These are phyloP conservation scores for Microplitis deprimator DNA, from an alignment of 2,888 invertebrate genomes.

Conservation along the genomic window DNA sequence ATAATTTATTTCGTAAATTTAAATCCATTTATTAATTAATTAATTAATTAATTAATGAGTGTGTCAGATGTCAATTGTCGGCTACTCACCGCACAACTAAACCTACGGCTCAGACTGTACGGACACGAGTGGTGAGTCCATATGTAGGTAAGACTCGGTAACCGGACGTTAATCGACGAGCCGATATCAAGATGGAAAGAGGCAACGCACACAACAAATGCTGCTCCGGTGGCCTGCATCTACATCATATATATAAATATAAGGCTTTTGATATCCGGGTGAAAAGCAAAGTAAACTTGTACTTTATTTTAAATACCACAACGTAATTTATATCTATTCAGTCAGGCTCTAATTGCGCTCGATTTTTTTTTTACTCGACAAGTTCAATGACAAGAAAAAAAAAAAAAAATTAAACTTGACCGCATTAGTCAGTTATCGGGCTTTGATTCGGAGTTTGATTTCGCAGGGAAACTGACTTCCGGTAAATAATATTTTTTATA, in stretches of 20 bases:
- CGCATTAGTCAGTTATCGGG: not conserved
- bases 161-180: constrained; percentile 43
- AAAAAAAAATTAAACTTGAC: no score
- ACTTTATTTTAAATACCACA: not conserved
- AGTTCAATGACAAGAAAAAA: no score
- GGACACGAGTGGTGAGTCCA: constrained; percentile 19
- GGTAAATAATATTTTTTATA: not conserved
- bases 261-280: constrained; percentile 25
- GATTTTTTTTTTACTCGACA: constrained; percentile 8
- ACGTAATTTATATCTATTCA: constrained; percentile 42
- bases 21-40: no score
- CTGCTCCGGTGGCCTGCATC: constrained; percentile 61
- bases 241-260: constrained; percentile 19
- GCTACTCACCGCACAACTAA: no score
- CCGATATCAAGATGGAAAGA: constrained; percentile 53
- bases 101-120: not conserved
- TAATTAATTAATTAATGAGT: no score
- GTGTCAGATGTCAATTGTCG: no score
- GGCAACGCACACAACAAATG: constrained; percentile 18
- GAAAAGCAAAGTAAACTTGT: constrained; percentile 9
- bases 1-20: no score
- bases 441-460: not conserved
- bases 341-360: constrained; percentile 60
- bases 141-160: constrained; percentile 48
- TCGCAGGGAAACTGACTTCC: not conserved